Conservation (phyloP, 2,888 invertebrate species). For the Acronicta psi region DNA sequence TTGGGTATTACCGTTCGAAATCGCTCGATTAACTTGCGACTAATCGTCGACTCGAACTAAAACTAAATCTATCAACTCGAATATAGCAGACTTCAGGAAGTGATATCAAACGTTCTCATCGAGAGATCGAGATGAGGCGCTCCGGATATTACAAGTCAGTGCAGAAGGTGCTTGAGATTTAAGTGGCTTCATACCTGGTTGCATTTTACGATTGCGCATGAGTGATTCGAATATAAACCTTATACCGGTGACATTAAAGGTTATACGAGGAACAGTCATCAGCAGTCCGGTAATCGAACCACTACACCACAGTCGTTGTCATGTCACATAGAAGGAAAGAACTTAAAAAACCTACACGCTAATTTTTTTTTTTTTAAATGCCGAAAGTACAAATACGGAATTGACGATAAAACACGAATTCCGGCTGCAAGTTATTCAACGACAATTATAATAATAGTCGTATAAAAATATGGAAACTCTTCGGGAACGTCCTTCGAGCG, state of each 20-base stretch:
- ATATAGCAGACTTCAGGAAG: constrained; percentile 50
- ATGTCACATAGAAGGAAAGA: too few species aligned
- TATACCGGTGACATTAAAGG: too few species aligned
- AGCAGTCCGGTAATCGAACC: too few species aligned
- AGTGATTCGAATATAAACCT: not conserved
- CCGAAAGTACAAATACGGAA: too few species aligned
- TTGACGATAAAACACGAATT: constrained; percentile 7
- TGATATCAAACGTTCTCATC: constrained; percentile 59
- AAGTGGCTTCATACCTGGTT: constrained; percentile 16
- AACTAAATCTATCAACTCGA: constrained; percentile 49
- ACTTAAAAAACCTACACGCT: too few species aligned
- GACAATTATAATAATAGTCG: constrained; percentile 9
- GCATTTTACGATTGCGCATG: constrained; percentile 9
- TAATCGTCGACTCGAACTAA: constrained; percentile 24
- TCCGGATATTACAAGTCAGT: constrained; percentile 67
- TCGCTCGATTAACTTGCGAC: constrained; percentile 12
- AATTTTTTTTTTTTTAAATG: not conserved
- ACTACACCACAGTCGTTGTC: too few species aligned
- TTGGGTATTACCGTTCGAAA: constrained; percentile 6
- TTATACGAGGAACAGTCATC: too few species aligned
- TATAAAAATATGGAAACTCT: not conserved
- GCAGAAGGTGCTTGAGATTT: constrained; percentile 43
- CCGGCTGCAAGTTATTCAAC: constrained; percentile 10
- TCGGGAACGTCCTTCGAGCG: constrained; percentile 2
- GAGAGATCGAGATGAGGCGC: constrained; percentile 55